Base-by-base conservation (phyloP, 1,140 invertebrate genomes). In the Musca vetustissima region DNA sequence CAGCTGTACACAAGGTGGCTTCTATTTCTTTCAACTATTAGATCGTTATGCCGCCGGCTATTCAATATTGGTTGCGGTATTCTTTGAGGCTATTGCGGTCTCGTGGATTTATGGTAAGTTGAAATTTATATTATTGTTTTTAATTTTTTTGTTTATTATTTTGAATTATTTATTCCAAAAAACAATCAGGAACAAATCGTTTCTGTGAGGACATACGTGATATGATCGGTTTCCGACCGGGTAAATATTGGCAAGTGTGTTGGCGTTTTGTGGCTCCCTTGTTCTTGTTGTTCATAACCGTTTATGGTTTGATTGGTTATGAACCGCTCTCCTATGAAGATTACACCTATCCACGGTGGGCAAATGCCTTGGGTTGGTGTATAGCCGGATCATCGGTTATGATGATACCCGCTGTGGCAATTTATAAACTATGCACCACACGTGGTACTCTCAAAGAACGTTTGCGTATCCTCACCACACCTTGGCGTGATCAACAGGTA, bases 31-130 rank as follows among this genome's bases (percentile, higher is more conserved):
- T 76, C 94, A 96, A 77, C 85, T 99, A 47, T 86, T 99, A 77
- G 97, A 99, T 83, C 88, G 92, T 59, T 99, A 97, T 81, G 96
- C 97, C 0, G 96, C 96, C 2, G 96, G 96, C 0, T 97, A 97
- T 80, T 98, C 97, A 4, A 97, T 99, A 84, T 82, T 99, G 14
- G 90, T 98, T 64, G 97, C 96, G n/a, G 97, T 98, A 9, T 92
- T 99, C 76, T 98, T 97, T 76, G 97, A 99, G 86, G 89, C 96
- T 2, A 93, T 99, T 50, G 95, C 95, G 47, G 91, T 99, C 8
- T 97, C 96, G 66, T 99, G 96, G 95, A 96, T 98, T 73, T 99
- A 98, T 83, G 97, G 79, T 36, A 77, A 73, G 11, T 52, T n/a
- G n/a, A 43, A 43, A 7, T 8, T 43, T 43, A 8, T 66, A 25